Evolutionary conservation across 53 echinoderm and acorn worm genomes (phyloP).

Genomic region (Henricia sp.): DNA sequence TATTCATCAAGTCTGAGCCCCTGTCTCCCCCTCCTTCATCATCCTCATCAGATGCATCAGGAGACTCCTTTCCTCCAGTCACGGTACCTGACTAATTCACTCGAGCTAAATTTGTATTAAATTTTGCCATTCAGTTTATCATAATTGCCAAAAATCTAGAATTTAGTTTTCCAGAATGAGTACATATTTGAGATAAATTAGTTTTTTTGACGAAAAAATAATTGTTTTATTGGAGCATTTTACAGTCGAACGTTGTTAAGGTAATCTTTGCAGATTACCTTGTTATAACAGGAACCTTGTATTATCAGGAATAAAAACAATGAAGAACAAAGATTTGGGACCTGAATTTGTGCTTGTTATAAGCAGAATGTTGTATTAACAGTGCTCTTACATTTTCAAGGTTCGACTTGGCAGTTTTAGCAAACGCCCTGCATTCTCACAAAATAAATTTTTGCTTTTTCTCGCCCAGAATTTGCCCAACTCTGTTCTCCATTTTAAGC

Average conservation of each 20-base stretch:
- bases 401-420: not conserved
- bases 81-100: slow-evolving; percentile 15
- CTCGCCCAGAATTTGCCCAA: slow-evolving; percentile 23
- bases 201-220: not conserved
- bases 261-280: no score
- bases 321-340: no score
- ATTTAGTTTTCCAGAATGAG: not conserved
- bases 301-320: no score
- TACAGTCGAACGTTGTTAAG: no score
- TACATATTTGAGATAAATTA: not conserved
- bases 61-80: slow-evolving; percentile 55
- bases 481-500: slow-evolving; percentile 71
- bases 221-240: no score
- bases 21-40: slow-evolving; percentile 88
- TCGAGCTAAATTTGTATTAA: not conserved
- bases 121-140: not conserved
- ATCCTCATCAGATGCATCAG: slow-evolving; percentile 76
- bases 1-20: slow-evolving; percentile 85
- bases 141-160: not conserved
- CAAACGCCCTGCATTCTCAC: not conserved
- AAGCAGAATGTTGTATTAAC: no score
- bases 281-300: no score
- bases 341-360: no score
- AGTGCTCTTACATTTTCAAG: no score
- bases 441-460: not conserved